These are phyloP conservation scores for Herpetotheres cachinnans DNA, from an alignment of 2,113 vertebrate species.

Conservation along the genomic window DNA sequence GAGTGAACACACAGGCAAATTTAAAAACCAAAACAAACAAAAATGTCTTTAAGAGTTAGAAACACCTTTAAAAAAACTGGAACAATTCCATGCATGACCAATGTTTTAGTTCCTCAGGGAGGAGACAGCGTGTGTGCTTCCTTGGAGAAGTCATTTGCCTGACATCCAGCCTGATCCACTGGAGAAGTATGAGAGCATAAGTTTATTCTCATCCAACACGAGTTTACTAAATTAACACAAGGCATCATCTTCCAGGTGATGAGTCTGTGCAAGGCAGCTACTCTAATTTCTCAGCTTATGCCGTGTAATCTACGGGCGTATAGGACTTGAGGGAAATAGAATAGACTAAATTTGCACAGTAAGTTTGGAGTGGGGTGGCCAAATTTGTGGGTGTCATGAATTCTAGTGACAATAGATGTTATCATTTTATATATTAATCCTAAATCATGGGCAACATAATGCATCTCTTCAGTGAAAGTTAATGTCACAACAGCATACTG, in stretches of 20 bases:
- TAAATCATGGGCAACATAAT: not conserved
- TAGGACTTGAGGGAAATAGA: not conserved
- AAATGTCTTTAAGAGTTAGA: not conserved
- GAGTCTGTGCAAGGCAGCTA: not conserved
- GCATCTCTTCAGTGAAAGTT: not conserved
- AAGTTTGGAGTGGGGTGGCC: not conserved
- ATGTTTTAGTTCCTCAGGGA: conserved; percentile 18
- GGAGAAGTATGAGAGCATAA: conserved; percentile 12
- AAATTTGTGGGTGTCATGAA: not conserved
- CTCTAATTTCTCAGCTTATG: not conserved
- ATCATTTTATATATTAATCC: not conserved
- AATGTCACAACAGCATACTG: accelerated
- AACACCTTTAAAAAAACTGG: not conserved
- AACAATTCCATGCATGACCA: not conserved
- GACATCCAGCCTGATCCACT: not conserved
- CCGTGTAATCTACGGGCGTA: not conserved
- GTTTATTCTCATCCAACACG: not conserved
- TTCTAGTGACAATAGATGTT: not conserved
- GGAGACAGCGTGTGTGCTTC: not conserved
- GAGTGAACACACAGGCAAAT: not conserved
- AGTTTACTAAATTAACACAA: conserved; percentile 12
- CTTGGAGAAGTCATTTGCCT: not conserved
- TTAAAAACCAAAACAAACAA: not conserved
- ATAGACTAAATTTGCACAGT: not conserved
- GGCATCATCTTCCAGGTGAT: not conserved